Percentiles rank a stretch among this genome's conserved stretches.
Conservation (phyloP, 1,140 invertebrate genomes). For the Acromyrmex charruanus region DNA sequence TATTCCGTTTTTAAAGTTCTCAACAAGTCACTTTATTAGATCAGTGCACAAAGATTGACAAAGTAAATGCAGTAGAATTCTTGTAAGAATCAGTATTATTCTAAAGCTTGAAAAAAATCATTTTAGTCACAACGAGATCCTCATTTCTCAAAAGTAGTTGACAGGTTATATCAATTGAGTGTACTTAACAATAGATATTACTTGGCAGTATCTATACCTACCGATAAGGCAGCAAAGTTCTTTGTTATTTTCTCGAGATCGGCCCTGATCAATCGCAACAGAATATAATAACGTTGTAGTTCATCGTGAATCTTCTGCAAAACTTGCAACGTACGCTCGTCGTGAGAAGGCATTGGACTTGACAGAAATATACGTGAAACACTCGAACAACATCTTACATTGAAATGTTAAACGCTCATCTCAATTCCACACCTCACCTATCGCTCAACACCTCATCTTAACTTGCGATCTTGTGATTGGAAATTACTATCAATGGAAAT, state of each 20-base stretch:
- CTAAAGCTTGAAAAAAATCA: background rate
- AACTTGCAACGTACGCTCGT: constrained; percentile 65
- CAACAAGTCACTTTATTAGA: background rate
- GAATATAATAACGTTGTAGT: constrained; percentile 70
- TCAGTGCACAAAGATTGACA: background rate
- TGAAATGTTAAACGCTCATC: background rate
- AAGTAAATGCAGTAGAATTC: background rate
- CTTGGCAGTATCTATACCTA: constrained; percentile 3
- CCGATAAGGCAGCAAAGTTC: constrained; percentile 69
- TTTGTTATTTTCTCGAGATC: constrained; percentile 78
- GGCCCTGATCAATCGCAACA: constrained; percentile 70
- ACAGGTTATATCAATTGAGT: no score
- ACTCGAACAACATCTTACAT: background rate
- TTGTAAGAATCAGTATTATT: background rate
- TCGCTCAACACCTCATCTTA: background rate
- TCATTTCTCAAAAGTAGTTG: background rate
- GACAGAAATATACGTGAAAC: background rate
- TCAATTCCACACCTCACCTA: background rate
- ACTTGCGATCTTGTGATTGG: background rate
- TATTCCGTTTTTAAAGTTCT: background rate
- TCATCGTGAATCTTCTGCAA: constrained; percentile 69
- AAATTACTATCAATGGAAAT: no score
- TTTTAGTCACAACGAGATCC: background rate
- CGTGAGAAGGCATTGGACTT: constrained; percentile 9
- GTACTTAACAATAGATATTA: background rate